Percentiles rank a stretch among this genome's conserved stretches.
phyloP scores from a whole-genome alignment of 2,113 vertebrate genomes.

The Macaca nemestrina region DNA sequence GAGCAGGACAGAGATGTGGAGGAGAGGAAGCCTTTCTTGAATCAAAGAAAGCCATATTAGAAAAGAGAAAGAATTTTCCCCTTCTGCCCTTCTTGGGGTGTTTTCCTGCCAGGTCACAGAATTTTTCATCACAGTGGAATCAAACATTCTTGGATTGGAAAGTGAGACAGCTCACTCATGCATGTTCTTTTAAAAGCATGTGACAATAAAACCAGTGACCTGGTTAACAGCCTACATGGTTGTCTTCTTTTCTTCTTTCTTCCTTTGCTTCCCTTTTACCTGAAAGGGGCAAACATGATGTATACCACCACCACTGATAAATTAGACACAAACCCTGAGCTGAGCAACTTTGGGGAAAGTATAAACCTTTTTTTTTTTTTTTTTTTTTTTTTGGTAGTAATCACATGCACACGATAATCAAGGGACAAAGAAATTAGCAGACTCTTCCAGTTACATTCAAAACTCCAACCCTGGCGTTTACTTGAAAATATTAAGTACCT shows the following conservation, averaged over 20 bases:
- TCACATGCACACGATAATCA: background rate
- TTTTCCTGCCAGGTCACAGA: background rate
- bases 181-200: background rate
- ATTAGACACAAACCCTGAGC: background rate
- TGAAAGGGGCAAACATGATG: background rate
- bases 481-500: background rate
- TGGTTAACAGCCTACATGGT: background rate
- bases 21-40: background rate
- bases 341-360: background rate
- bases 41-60: background rate
- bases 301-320: background rate
- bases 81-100: background rate
- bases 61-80: background rate
- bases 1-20: background rate
- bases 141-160: background rate
- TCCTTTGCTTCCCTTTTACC: background rate
- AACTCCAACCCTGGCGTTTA: slow-evolving; percentile 3
- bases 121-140: background rate
- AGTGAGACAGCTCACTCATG: background rate
- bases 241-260: background rate
- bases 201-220: background rate
- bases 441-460: slow-evolving; percentile 6
- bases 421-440: slow-evolving; percentile 41
- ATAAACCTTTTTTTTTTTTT: background rate
- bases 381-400: background rate